Base-by-base conservation (phyloP, 2,113 vertebrate species). In the Pomatorhinus ruficollis region DNA sequence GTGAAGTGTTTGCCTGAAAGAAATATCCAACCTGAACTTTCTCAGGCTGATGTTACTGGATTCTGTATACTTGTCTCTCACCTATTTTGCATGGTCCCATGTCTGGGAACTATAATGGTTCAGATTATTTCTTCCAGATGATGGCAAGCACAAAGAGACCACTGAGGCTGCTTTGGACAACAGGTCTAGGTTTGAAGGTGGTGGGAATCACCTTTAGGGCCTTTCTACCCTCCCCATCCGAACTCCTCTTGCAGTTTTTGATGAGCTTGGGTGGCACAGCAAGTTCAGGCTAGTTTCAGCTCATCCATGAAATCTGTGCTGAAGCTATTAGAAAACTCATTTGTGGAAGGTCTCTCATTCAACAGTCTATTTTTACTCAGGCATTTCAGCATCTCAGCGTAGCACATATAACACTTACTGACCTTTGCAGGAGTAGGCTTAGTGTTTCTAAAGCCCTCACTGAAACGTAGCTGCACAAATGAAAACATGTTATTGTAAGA, bases 111-210 rank as follows among this genome's bases (percentile, higher is more conserved):
- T 65, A 21, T 28, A 76, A 75, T 87, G 60, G 60, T 78, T 96
- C 60, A 47, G 40, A 69, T 80, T 78, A 96, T 96, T 96, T 95
- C 68, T 97, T 97, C 95, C 93, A 96, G 93, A 94, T 91, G 95
- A 95, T 60, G 61, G 31, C 37, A 45, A 94, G 71, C 87, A 71
- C 65, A 92, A 90, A 95, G 94, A 92, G 42, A 72, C 54, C 65
- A 90, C 68, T 79, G 69, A 35, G 85, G 31, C 64, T 91, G 52
- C 69, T 95, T 85, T 90, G 95, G 90, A 93, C 74, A 95, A 91
- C 87, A 54, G 37, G 27, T 59, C 52, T 76, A 39, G 5, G n/a
- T 66, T 83, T 77, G 57, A 95, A 63, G 68, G 31, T 64, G 23
- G 68, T 78, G 82, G 77, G 90, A 71, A 89, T 83, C 86, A 70